phyloP scores from a whole-genome alignment of 2,113 vertebrate genomes.

The Toxotes chatareus region DNA sequence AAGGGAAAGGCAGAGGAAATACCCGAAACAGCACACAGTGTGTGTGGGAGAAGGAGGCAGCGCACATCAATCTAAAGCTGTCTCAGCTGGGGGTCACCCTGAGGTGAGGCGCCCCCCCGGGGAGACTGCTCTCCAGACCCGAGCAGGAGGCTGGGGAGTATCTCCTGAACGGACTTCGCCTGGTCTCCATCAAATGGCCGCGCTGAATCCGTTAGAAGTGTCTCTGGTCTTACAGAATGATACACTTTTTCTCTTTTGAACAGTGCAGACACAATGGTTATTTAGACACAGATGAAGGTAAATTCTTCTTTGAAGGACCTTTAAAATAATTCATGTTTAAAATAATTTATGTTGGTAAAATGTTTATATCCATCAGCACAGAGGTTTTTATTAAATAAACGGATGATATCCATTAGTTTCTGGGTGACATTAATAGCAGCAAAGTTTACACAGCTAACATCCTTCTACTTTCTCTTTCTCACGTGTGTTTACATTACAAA shows the following conservation, averaged over 20 bases:
- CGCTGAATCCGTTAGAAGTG: conserved; percentile 5
- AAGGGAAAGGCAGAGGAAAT: conserved; percentile 70
- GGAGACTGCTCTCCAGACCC: conserved; percentile 38
- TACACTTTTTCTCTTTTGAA: conserved; percentile 21
- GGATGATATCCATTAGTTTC: conserved; percentile 38
- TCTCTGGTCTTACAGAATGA: conserved; percentile 22
- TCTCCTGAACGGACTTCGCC: conserved; percentile 50
- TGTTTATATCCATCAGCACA: conserved; percentile 23
- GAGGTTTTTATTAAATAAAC: conserved; percentile 57
- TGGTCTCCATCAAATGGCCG: conserved; percentile 67
- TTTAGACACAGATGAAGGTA: conserved; percentile 6
- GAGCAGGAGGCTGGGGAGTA: conserved; percentile 40
- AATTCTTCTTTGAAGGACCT: not conserved
- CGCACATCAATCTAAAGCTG: conserved; percentile 72
- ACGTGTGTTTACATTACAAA: conserved; percentile 30
- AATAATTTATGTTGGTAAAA: not conserved
- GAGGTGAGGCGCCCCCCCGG: conserved; percentile 68
- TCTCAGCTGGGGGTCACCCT: conserved; percentile 68
- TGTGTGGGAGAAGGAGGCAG: conserved; percentile 67
- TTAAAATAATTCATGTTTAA: conserved; percentile 15
- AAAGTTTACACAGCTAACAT: conserved; percentile 20
- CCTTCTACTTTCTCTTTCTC: conserved; percentile 23
- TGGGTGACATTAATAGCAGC: conserved; percentile 49
- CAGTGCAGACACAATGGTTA: not conserved
- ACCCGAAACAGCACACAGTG: conserved; percentile 74